Conservation (phyloP, 1,140 invertebrate genomes). For the Caligus rogercresseyi region DNA sequence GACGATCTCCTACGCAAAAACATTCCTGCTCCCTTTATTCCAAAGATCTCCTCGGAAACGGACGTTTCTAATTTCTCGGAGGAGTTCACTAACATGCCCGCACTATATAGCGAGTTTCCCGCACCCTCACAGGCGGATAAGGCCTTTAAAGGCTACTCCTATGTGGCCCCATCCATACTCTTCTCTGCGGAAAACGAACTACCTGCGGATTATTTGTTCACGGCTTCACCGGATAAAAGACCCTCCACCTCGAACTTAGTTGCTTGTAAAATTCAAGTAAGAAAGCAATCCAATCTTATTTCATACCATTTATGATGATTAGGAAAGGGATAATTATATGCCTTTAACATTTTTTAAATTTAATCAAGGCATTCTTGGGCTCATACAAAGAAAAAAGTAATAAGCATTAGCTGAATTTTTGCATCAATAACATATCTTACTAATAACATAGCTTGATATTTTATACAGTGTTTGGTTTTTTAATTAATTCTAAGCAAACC, state of each 20-base stretch:
- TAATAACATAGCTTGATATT: no score
- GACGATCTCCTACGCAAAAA: conserved; percentile 47
- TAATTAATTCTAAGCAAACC: no score
- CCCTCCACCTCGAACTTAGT: conserved; percentile 32
- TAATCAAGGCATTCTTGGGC: no score
- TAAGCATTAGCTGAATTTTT: no score
- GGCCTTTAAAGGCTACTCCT: conserved; percentile 86
- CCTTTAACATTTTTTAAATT: no score
- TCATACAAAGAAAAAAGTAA: no score
- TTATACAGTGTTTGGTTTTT: no score
- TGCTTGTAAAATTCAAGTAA: conserved; percentile 36
- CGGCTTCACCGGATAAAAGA: conserved; percentile 31
- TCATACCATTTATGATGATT: no score
- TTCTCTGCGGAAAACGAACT: conserved; percentile 65
- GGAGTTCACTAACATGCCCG: conserved; percentile 78
- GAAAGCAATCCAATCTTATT: no score
- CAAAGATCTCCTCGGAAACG: conserved; percentile 55
- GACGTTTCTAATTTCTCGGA: conserved; percentile 91
- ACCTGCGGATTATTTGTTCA: conserved; percentile 42
- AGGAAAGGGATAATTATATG: no score
- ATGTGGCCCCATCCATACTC: conserved; percentile 75
- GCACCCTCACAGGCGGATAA: conserved; percentile 62
- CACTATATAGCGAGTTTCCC: conserved; percentile 73
- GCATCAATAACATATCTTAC: no score
- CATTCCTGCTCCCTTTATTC: conserved; percentile 59